These are phyloP conservation scores for Rhadina sibilatrix DNA, from an alignment of 2,113 vertebrate species.

Conservation along the genomic window DNA sequence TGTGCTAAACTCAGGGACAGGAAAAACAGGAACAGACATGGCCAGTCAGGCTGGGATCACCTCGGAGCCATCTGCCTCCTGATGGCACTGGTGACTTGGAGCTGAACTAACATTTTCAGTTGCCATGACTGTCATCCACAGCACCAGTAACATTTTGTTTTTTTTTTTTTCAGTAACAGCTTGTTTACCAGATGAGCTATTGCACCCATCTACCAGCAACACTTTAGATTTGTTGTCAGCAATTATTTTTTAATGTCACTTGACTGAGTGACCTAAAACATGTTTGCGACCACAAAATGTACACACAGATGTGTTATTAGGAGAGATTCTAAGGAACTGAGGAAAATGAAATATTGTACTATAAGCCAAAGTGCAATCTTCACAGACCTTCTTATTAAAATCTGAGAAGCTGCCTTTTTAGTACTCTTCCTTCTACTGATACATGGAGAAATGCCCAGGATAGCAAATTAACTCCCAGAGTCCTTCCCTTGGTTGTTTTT, in stretches of 20 bases:
- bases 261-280: slow-evolving; percentile 30
- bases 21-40: background rate
- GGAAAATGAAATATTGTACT: slow-evolving; percentile 36
- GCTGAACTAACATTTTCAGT: background rate
- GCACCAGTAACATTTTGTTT: background rate
- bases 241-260: background rate
- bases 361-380: slow-evolving; percentile 50
- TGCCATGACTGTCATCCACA: background rate
- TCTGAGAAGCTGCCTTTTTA: slow-evolving; percentile 12
- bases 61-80: background rate
- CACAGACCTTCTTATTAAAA: slow-evolving; percentile 49
- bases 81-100: background rate
- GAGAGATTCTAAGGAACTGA: background rate
- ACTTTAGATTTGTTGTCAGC: background rate
- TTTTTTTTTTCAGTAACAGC: background rate
- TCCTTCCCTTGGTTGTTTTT: background rate
- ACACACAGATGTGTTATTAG: background rate
- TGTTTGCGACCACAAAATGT: background rate
- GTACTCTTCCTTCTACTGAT: background rate
- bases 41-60: background rate
- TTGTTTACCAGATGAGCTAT: slow-evolving; percentile 2
- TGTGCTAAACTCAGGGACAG: background rate
- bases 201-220: background rate
- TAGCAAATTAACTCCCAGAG: background rate
- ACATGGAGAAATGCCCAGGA: background rate